These are phyloP conservation scores for Rutilus rutilus DNA, from an alignment of 2,113 vertebrate genomes.

Conservation along the genomic window DNA sequence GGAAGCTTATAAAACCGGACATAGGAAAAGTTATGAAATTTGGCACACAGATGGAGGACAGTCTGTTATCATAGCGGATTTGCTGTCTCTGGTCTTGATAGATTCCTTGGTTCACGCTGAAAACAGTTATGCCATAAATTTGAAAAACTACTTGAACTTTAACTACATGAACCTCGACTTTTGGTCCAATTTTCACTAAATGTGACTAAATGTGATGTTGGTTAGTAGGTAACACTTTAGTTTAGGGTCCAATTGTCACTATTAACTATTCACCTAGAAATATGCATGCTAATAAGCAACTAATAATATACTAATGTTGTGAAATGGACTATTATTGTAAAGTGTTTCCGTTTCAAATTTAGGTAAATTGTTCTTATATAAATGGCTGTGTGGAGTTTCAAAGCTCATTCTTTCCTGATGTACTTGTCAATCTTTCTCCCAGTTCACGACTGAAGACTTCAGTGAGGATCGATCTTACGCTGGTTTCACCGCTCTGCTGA, in stretches of 20 bases:
- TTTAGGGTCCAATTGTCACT: too few relatives aligned
- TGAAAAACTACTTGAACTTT: too few relatives aligned
- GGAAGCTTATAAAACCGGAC: neutral
- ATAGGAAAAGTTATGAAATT: neutral
- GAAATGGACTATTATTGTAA: too few relatives aligned
- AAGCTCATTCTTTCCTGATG: neutral
- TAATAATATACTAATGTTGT: too few relatives aligned
- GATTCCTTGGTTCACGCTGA: neutral
- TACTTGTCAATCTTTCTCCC: constrained; percentile 24
- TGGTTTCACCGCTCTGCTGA: constrained; percentile 75
- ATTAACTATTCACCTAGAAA: too few relatives aligned
- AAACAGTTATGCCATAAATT: neutral
- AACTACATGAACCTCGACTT: too few relatives aligned
- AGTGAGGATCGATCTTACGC: neutral
- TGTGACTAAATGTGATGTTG: too few relatives aligned
- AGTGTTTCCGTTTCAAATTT: too few relatives aligned
- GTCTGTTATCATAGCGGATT: neutral
- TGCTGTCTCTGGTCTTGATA: neutral
- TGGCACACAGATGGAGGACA: neutral
- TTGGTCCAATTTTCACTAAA: neutral
- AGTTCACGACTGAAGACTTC: constrained; percentile 67
- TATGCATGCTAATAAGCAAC: too few relatives aligned
- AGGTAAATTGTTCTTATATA: too few relatives aligned
- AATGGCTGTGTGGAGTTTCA: neutral
- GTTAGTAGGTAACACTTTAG: too few relatives aligned